Evolutionary conservation across 2,888 invertebrate genomes (phyloP).

Genomic region (Parnassius glacialis): DNA sequence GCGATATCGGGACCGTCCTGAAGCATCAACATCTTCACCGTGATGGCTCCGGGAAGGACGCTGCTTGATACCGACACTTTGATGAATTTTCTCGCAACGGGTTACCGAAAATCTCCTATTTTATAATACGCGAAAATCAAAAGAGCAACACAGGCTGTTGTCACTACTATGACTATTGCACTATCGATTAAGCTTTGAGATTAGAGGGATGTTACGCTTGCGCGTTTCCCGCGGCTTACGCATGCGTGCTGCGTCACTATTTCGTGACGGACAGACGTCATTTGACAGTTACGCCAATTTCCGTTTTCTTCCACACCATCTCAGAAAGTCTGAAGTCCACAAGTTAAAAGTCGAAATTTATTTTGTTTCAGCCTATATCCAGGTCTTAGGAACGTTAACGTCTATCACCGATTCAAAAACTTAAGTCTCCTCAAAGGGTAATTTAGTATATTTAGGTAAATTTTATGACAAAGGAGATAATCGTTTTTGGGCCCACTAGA

Average conservation of each 20-base stretch:
- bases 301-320: neutral
- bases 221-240: constrained; percentile 36
- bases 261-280: constrained; percentile 64
- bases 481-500: no score
- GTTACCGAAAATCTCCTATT: constrained; percentile 39
- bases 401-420: no score
- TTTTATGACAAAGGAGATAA: no score
- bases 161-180: constrained; percentile 50
- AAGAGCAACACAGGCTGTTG: constrained; percentile 74
- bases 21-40: constrained; percentile 74
- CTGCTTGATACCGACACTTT: constrained; percentile 75
- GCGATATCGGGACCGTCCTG: constrained; percentile 82
- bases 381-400: no score
- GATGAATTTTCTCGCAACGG: constrained; percentile 51
- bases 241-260: constrained; percentile 42
- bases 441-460: no score
- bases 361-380: no score
- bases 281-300: constrained; percentile 48
- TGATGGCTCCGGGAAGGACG: constrained; percentile 69
- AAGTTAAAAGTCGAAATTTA: no score
- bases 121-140: constrained; percentile 47
- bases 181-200: constrained; percentile 60
- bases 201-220: constrained; percentile 54
- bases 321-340: no score
- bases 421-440: no score